Evolutionary conservation across 2,888 invertebrate species (phyloP).

Genomic region (Myathropa florea): DNA sequence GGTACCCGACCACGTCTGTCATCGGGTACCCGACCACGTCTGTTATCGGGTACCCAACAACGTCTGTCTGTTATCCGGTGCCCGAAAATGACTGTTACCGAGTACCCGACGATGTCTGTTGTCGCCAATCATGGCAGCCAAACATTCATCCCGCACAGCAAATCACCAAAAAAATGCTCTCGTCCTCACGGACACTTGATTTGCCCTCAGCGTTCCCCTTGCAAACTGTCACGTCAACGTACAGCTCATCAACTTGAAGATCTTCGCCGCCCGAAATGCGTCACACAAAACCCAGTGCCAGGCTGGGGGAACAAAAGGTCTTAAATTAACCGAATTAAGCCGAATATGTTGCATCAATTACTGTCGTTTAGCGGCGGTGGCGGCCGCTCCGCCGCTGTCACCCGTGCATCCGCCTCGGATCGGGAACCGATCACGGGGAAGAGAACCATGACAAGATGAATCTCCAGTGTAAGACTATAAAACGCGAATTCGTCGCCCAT

Average conservation of each 20-base stretch:
- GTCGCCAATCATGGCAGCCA: no score
- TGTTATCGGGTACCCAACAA: no score
- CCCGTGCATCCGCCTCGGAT: slow-evolving; percentile 4
- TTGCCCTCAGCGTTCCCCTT: not conserved
- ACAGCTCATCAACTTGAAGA: not conserved
- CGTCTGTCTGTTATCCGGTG: no score
- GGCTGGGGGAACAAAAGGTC: slow-evolving; percentile 63
- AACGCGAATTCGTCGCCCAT: not conserved
- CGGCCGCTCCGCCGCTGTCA: not conserved
- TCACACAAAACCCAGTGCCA: slow-evolving; percentile 21
- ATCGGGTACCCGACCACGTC: no score
- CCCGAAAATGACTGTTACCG: no score
- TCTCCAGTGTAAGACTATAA: slow-evolving; percentile 8
- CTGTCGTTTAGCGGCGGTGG: slow-evolving; percentile 47
- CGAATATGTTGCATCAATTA: slow-evolving; percentile 71
- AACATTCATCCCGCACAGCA: no score
- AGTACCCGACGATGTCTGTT: no score
- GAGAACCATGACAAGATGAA: slow-evolving; percentile 10
- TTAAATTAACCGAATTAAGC: slow-evolving; percentile 70
- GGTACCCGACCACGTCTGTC: no score
- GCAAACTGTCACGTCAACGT: slow-evolving; percentile 19
- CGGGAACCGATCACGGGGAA: slow-evolving; percentile 15
- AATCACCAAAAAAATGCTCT: no score
- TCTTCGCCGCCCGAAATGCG: slow-evolving; percentile 21
- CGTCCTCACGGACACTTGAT: no score